phyloP scores from a whole-genome alignment of 2,113 vertebrate species.

The Tachysurus fulvidraco region DNA sequence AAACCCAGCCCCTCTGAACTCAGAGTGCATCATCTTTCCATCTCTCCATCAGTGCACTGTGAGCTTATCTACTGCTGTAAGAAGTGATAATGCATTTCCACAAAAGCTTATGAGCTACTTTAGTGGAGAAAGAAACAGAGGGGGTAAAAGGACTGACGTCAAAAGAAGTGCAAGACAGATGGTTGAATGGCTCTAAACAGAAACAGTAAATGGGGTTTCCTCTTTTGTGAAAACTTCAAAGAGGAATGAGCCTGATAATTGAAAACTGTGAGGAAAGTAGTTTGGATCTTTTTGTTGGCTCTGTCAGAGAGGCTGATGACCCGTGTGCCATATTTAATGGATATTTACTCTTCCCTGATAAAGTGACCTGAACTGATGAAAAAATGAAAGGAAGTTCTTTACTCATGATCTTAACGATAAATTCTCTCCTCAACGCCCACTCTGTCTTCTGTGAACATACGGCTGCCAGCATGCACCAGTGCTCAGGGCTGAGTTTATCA shows the following conservation, averaged over 20 bases:
- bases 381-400: conserved; percentile 55
- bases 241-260: not conserved
- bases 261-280: not conserved
- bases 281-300: conserved; percentile 2
- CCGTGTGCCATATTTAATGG: conserved; percentile 62
- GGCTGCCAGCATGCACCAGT: conserved; percentile 26
- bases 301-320: conserved; percentile 36
- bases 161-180: conserved; percentile 12
- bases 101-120: conserved; percentile 12
- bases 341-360: conserved; percentile 69
- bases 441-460: conserved; percentile 34
- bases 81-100: conserved; percentile 38
- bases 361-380: conserved; percentile 61
- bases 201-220: conserved; percentile 21
- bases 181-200: conserved; percentile 1
- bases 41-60: conserved; percentile 27
- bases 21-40: conserved; percentile 5
- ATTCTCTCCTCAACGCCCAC: conserved; percentile 39
- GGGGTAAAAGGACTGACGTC: not conserved
- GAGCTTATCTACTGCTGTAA: conserved; percentile 31
- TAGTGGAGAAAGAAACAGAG: not conserved
- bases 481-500: conserved; percentile 48
- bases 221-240: not conserved
- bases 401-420: conserved; percentile 65
- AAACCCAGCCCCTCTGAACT: conserved; percentile 15